A percentile compares a stretch with the other conserved stretches of the same genome.
Conservation (phyloP, 2,888 invertebrate genomes). For the Papilio demoleus region DNA sequence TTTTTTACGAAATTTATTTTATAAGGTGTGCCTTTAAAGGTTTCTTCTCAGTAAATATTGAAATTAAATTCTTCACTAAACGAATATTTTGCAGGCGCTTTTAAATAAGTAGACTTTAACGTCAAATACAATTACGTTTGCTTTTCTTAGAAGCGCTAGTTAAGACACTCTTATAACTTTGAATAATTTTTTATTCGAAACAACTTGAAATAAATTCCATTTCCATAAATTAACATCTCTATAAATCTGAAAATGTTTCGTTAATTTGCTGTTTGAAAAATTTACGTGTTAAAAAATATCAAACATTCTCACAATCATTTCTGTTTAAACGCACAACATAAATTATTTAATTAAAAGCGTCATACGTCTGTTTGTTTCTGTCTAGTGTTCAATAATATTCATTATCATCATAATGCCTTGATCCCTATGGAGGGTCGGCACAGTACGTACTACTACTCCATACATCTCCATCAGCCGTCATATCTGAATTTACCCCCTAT, state of each 20-base stretch:
- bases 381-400: too few relatives aligned
- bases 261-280: not conserved
- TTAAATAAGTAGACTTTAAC: conserved; percentile 7
- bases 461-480: too few relatives aligned
- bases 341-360: not conserved
- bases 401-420: too few relatives aligned
- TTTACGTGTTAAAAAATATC: not conserved
- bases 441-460: too few relatives aligned
- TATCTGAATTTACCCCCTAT: not conserved
- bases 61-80: not conserved
- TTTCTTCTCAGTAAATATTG: not conserved
- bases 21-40: not conserved
- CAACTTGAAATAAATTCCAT: not conserved
- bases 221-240: not conserved
- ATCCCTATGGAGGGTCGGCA: too few relatives aligned
- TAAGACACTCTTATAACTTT: not conserved
- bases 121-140: not conserved
- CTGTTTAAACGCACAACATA: not conserved
- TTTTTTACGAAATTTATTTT: not conserved
- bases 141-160: not conserved
- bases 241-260: not conserved
- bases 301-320: not conserved
- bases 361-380: too few relatives aligned
- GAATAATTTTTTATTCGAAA: not conserved
- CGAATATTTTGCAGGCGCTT: conserved; percentile 1